Conservation (phyloP, 1,140 invertebrate genomes). For the Pachypsylla venusta region DNA sequence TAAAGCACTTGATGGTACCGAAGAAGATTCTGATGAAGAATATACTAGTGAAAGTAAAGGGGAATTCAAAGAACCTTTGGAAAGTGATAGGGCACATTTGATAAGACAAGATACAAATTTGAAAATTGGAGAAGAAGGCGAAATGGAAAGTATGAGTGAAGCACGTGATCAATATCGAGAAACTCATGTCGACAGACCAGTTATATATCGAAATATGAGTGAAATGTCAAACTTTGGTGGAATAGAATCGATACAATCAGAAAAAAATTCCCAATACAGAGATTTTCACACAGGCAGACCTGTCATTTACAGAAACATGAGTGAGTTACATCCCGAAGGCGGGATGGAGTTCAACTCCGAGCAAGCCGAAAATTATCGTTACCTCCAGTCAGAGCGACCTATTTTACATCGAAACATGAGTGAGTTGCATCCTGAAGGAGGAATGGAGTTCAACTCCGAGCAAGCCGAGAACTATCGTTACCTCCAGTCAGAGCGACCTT, state of each 20-base stretch:
- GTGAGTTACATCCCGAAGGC: background rate
- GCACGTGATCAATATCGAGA: background rate
- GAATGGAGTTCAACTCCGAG: background rate
- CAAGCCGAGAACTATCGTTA: background rate
- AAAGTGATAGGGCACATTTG: background rate
- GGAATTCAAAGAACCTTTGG: background rate
- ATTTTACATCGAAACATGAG: background rate
- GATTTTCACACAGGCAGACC: background rate
- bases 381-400: background rate
- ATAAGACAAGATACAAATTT: slow-evolving; percentile 1
- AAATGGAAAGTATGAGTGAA: background rate
- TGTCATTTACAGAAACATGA: background rate
- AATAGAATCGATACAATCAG: background rate
- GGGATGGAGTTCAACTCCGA: background rate
- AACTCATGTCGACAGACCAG: background rate
- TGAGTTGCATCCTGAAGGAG: background rate
- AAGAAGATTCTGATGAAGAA: background rate
- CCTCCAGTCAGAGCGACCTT: background rate
- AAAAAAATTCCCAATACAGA: background rate
- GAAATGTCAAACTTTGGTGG: slow-evolving; percentile 6
- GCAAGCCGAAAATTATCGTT: background rate
- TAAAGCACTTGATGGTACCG: background rate
- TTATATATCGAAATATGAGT: background rate
- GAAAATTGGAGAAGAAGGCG: background rate
- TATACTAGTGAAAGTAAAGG: slow-evolving; percentile 1